These are phyloP conservation scores for Hemibagrus guttatus DNA, from an alignment of 2,797 vertebrate species.

Conservation along the genomic window DNA sequence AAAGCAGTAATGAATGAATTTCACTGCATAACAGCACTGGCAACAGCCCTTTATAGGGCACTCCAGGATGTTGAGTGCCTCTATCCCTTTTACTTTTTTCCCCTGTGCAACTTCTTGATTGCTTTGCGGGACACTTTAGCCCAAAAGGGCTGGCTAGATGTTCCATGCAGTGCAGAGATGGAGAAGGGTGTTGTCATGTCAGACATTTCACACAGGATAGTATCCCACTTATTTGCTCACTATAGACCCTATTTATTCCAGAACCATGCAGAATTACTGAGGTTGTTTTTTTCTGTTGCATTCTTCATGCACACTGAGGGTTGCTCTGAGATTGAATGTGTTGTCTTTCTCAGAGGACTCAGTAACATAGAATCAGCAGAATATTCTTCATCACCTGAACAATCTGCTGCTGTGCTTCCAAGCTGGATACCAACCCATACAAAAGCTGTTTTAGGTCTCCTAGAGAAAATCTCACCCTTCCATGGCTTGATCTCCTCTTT, in stretches of 20 bases:
- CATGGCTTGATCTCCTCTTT: conserved; percentile 78
- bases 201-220: conserved; percentile 70
- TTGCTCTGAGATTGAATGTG: conserved; percentile 71
- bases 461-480: conserved; percentile 78
- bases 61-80: conserved; percentile 76
- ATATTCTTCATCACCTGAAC: conserved; percentile 5
- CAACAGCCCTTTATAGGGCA: conserved; percentile 67
- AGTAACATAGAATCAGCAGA: conserved; percentile 44
- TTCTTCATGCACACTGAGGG: conserved; percentile 64
- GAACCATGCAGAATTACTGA: conserved; percentile 68
- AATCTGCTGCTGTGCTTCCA: conserved; percentile 59
- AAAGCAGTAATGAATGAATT: conserved; percentile 60
- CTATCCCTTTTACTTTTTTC: conserved; percentile 75
- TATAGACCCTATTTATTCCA: conserved; percentile 72
- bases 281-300: conserved; percentile 75
- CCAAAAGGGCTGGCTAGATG: conserved; percentile 43
- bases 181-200: conserved; percentile 53
- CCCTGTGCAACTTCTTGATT: conserved; percentile 65
- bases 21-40: conserved; percentile 61
- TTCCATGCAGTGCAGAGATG: conserved; percentile 38
- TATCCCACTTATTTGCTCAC: conserved; percentile 66
- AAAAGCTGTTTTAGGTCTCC: conserved; percentile 67
- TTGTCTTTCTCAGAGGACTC: conserved; percentile 76
- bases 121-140: conserved; percentile 61
- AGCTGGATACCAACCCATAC: conserved; percentile 71